Evolutionary conservation across 2,113 vertebrate species (phyloP), one percentile per base, ranked within the genome.

Genomic region (Hippocampus zosterae): DNA sequence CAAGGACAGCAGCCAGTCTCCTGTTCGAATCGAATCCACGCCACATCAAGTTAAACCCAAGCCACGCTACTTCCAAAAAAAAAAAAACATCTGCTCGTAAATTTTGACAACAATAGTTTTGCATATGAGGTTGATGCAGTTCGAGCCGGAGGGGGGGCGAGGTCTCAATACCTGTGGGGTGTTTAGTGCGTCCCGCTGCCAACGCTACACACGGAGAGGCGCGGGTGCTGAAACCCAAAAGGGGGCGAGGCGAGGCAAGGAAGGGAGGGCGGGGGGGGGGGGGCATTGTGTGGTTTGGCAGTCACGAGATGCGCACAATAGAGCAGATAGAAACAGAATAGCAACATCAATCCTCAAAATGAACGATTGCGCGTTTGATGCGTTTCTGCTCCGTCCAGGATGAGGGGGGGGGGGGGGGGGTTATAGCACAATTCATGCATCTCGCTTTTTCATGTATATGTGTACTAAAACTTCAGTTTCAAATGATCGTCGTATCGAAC

Each of bases 41-140:
- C 42, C 16, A 65, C 63, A 46, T 46, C 5, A 44, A 25, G 41
- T 74, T 74, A 85, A 76, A 91, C 89, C 91, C 92, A 93, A 92
- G 91, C 92, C 88, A 93, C 87, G 92, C 92, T 86, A 84, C 82
- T 85, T 89, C 84, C 76, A 85, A 74, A 79, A 69, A 89, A 86
- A 75, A 85, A 74, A 79, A 69, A 89, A 86, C 92, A 92, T 92
- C 90, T 92, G 92, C 71, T 87, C 70, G 53, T 81, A 81, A 59
- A 89, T 83, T 86, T 68, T 75, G 72, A 87, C 77, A 90, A 91
- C 90, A 91, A 90, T 86, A 88, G 81, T 86, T 88, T 87, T 84
- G 79, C 76, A 84, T 83, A 75, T 87, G 84, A 85, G 81, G 85
- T 75, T 82, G 48, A 72, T 80, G 66, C 71, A 68, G 68, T 81